Percentiles rank a stretch among this genome's conserved stretches.
These are phyloP conservation scores for Dryoscopus gambensis DNA, from an alignment of 2,113 vertebrate species.

Conservation along the genomic window DNA sequence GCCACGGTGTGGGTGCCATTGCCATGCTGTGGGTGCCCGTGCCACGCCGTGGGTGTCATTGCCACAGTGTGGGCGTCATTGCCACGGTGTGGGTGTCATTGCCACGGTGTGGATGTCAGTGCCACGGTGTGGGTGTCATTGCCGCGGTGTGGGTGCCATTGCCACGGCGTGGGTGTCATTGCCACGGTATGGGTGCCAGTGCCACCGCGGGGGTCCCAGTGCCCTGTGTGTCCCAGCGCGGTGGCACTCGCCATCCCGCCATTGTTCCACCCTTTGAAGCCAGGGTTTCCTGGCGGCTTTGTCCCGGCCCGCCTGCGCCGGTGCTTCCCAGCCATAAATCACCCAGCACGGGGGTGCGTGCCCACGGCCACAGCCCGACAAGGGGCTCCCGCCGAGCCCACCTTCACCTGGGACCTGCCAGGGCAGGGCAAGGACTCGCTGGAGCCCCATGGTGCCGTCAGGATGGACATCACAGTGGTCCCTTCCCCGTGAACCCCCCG, in stretches of 20 bases:
- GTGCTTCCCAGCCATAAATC: background rate
- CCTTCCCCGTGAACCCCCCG: fast-evolving
- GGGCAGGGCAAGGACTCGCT: background rate
- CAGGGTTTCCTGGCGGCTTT: conserved; percentile 14
- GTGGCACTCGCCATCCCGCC: fast-evolving
- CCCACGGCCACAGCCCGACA: background rate
- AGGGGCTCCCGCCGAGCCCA: background rate
- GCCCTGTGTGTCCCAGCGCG: background rate
- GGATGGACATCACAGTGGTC: background rate
- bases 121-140: fast-evolving
- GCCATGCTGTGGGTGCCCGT: background rate
- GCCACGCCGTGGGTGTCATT: fast-evolving
- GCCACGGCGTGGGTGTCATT: background rate
- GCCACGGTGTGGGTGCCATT: background rate
- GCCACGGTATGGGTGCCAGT: background rate
- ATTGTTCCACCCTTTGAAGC: conserved; percentile 30
- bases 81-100: background rate
- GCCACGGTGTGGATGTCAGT: background rate
- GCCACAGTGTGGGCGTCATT: fast-evolving
- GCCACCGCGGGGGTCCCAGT: fast-evolving
- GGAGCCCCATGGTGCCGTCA: fast-evolving
- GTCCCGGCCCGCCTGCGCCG: background rate
- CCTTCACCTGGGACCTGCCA: background rate
- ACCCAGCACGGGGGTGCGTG: fast-evolving
- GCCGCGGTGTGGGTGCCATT: background rate